Conservation (phyloP, 2,113 vertebrate species). For the Sturnira hondurensis region DNA sequence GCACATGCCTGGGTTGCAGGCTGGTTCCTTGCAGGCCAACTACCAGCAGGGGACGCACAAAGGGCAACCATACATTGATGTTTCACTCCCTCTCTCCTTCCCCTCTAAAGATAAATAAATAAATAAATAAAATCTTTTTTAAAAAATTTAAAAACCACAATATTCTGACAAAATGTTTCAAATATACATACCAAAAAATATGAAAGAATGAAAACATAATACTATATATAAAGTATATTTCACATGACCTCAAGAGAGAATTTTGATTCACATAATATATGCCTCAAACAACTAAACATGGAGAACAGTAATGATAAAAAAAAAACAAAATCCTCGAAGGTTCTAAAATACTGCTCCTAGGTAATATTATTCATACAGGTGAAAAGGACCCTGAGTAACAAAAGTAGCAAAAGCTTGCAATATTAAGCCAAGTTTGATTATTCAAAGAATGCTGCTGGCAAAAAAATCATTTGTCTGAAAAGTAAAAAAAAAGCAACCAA, state of each 20-base stretch:
- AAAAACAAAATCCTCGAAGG: not conserved
- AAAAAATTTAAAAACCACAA: not conserved
- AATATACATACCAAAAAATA: slow-evolving; percentile 1
- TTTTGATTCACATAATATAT: not conserved
- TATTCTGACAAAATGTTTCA: not conserved
- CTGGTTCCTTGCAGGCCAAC: too few species aligned
- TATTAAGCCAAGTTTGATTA: not conserved
- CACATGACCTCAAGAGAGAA: not conserved
- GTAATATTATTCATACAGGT: not conserved
- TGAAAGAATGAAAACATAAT: not conserved
- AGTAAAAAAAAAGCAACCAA: not conserved
- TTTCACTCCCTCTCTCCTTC: too few species aligned
- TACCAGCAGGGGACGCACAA: too few species aligned
- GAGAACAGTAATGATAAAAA: not conserved
- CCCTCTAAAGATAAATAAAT: too few species aligned
- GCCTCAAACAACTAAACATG: not conserved
- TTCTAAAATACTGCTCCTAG: not conserved
- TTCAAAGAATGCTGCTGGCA: not conserved
- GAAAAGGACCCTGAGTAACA: not conserved
- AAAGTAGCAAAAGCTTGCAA: not conserved
- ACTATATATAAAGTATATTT: not conserved
- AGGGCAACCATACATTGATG: too few species aligned
- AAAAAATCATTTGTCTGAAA: slow-evolving; percentile 17
- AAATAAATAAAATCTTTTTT: too few species aligned
- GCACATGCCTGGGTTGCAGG: too few species aligned